Base-by-base conservation (phyloP, 2,888 invertebrate genomes). In the Perithous albicinctus region DNA sequence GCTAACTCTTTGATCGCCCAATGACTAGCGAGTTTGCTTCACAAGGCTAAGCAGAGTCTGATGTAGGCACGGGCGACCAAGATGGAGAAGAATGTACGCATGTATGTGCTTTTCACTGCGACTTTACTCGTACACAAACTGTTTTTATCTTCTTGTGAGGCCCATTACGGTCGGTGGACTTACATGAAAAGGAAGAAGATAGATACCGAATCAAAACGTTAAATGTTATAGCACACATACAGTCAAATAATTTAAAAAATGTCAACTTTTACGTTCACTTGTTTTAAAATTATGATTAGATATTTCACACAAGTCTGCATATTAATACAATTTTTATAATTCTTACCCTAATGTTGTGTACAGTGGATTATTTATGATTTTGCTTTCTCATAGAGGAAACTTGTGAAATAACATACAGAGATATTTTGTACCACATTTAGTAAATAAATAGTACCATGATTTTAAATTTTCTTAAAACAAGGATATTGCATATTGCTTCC, bases 91-190 rank as follows among this genome's bases (percentile, higher is more conserved):
- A 75, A 67, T 66, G 70, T 29, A 56, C 15, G 63, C 15, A 67
- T 75, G 66, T 66, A 67, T 67, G 69, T 54, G 90, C 88, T 88
- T 75, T 85, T 83, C 85, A 84, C 78, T 54, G 84, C 84, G 77
- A 83, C 86, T 84, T 84, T 84, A 82, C 83, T 85, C 85, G 83
- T 84, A 75, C 82, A 83, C 83, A 84, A 86, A 85, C 80, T 88
- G n/a, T n/a, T 90, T 89, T 87, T 89, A 89, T 89, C 90, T 83
- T 86, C 86, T 83, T 88, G 89, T 89, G 91, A 88, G 89, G 89
- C 88, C 88, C 87, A 88, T 90, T 90, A 88, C 85, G 85, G 85
- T 26, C 29, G 66, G 35, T 61, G 54, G 66, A 63, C 64, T 48
- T 20, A 32, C 43, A 73, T 43, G 23, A 75, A 77, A 73, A 35